Base-by-base conservation (phyloP, 1,140 invertebrate genomes). In the Vanessa tameamea region DNA sequence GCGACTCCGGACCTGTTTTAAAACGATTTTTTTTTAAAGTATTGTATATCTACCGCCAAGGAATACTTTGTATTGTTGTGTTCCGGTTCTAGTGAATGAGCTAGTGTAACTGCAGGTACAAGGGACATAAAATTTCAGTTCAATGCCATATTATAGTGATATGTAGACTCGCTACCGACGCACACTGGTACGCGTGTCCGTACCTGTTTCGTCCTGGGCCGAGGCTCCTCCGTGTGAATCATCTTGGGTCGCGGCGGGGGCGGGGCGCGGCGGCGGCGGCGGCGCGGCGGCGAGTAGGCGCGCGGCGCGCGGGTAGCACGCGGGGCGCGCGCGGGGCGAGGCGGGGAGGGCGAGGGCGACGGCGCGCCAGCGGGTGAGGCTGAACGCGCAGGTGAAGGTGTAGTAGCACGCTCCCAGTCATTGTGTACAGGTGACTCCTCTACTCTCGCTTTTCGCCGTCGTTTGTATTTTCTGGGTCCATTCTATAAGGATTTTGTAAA, bases 401-500 rank as follows among this genome's bases (percentile, higher is more conserved):
- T 68, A 6, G 63, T 76, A 43, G 79, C 75, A 6, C 57, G 57
- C 31, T 57, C 69, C 88, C 80, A 80, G 76, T 88, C 43, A 74
- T 57, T 47, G 4, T 81, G 78, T 81, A 71, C 70, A 88, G 91
- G 61, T 88, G 93, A 92, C 88, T 26, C 90, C 82, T 75, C 94
- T 87, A 72, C 89, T 93, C 96, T 96, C 8, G 96, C 79, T 87
- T 97, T 97, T 57, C 96, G 94, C 59, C 96, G 93, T 1, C 96
- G 94, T 86, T 97, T 97, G 80, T 97, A 97, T 79, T 97, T 97
- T 0, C 96, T 93, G 0, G 96, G 96, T 5, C 96, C 96, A 47
- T 93, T 94, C 94, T 94, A 75, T 23, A 53, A 59, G 2, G 26
- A 66, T 53, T 20, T 51, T 43, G 9, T 43, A 43, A 43, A 5